Percentiles rank a stretch among this genome's conserved stretches.
Conservation (phyloP, 2,113 vertebrate species). For the Ranitomeya variabilis region DNA sequence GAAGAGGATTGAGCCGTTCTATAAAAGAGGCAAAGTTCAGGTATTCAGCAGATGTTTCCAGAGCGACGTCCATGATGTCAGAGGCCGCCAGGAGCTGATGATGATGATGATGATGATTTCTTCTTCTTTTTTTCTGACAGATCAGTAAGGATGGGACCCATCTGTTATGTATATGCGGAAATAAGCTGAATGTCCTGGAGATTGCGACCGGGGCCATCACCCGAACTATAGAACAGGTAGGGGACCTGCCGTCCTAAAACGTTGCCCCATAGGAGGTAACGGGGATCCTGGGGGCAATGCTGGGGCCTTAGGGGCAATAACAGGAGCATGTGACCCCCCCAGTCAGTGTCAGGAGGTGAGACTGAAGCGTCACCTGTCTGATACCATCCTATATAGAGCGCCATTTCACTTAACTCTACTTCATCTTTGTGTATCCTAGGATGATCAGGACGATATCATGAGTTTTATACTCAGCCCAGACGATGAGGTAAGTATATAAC, state of each 20-base stretch:
- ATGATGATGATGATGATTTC: background rate
- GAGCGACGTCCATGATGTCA: background rate
- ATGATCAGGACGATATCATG: conserved; percentile 91
- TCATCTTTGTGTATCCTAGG: conserved; percentile 68
- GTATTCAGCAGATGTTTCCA: conserved; percentile 65
- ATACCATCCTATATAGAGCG: background rate
- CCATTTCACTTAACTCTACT: background rate
- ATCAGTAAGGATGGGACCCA: conserved; percentile 83
- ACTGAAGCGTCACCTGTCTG: background rate
- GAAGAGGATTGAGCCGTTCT: conserved; percentile 91
- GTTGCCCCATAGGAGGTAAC: too few relatives aligned
- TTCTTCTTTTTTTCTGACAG: conserved; percentile 65
- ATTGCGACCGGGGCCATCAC: conserved; percentile 80
- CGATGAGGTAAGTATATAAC: conserved; percentile 75
- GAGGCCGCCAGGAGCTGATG: background rate
- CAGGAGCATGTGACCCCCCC: too few relatives aligned
- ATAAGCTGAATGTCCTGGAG: conserved; percentile 83
- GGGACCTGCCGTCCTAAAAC: background rate
- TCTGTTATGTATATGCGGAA: conserved; percentile 87
- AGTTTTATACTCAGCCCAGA: conserved; percentile 86
- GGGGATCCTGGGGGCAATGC: too few relatives aligned
- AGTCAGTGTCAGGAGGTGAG: too few relatives aligned
- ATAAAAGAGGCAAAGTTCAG: conserved; percentile 94
- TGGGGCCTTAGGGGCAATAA: too few relatives aligned
- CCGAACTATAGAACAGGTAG: conserved; percentile 84